Conservation (phyloP, 2,888 invertebrate species). For the Cabera pusaria region DNA sequence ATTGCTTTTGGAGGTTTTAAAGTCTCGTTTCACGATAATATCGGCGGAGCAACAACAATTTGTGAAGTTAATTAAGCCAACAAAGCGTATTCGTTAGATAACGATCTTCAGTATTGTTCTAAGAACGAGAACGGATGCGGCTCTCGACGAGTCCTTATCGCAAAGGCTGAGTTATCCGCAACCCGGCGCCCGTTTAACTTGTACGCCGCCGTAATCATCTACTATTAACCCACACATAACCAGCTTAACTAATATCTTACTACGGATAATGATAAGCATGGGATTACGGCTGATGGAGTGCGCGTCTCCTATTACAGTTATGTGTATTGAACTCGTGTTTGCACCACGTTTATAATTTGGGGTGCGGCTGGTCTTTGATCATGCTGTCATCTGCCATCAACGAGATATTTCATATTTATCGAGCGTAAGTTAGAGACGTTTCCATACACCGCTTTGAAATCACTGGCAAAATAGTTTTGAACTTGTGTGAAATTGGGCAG, state of each 20-base stretch:
- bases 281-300: conserved; percentile 28
- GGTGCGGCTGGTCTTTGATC: conserved; percentile 30
- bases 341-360: conserved; percentile 32
- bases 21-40: conserved; percentile 38
- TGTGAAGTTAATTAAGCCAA: conserved; percentile 69
- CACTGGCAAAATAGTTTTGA: too few relatives aligned
- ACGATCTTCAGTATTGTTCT: conserved; percentile 62
- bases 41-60: conserved; percentile 58
- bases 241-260: conserved; percentile 39
- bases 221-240: conserved; percentile 39
- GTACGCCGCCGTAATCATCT: conserved; percentile 40
- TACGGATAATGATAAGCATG: conserved; percentile 30
- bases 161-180: conserved; percentile 54
- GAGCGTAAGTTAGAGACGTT: conserved; percentile 1
- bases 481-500: too few relatives aligned
- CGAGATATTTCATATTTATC: too few relatives aligned
- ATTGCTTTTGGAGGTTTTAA: conserved; percentile 49
- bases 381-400: conserved; percentile 25
- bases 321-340: conserved; percentile 32
- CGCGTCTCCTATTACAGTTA: conserved; percentile 25
- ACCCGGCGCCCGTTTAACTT: conserved; percentile 43
- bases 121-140: conserved; percentile 55
- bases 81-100: conserved; percentile 64
- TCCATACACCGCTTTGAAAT: conserved; percentile 2
- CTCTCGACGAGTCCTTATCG: conserved; percentile 63